A percentile compares a stretch with the other conserved stretches of the same genome.
These are phyloP conservation scores for Paguma larvata DNA, from an alignment of 2,797 vertebrate genomes.

Conservation along the genomic window DNA sequence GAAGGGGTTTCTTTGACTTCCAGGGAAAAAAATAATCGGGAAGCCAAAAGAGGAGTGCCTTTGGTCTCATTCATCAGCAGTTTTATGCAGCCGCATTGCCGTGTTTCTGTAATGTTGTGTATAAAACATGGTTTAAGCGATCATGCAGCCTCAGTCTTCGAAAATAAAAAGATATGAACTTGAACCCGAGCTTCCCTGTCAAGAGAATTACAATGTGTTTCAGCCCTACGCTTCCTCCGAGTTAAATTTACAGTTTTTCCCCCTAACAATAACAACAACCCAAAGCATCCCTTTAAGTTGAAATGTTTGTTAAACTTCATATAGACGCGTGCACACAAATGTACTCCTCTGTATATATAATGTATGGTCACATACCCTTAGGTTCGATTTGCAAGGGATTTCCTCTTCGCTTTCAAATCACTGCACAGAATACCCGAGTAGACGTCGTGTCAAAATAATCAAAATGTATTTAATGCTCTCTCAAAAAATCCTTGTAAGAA, in stretches of 20 bases:
- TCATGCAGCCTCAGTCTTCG: constrained; percentile 82
- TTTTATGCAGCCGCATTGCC: constrained; percentile 86
- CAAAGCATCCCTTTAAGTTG: constrained; percentile 84
- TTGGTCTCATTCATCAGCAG: constrained; percentile 81
- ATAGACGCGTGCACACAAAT: constrained; percentile 43
- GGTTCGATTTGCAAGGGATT: constrained; percentile 83
- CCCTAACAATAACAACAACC: constrained; percentile 78
- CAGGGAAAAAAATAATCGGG: constrained; percentile 84
- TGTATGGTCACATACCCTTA: not conserved
- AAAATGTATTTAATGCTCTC: constrained; percentile 86
- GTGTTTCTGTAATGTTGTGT: constrained; percentile 84
- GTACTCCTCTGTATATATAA: constrained; percentile 40
- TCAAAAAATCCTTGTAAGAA: constrained; percentile 87
- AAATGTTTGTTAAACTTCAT: constrained; percentile 86
- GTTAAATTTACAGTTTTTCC: constrained; percentile 87
- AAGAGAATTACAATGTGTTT: constrained; percentile 87
- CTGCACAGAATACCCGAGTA: constrained; percentile 84
- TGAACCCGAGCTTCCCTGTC: constrained; percentile 86
- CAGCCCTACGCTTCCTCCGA: constrained; percentile 85
- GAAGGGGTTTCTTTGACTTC: constrained; percentile 78
- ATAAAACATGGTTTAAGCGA: constrained; percentile 87
- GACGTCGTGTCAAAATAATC: constrained; percentile 88
- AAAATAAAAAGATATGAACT: constrained; percentile 90
- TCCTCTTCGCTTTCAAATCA: constrained; percentile 87
- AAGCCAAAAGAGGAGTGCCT: constrained; percentile 82